Conservation (phyloP, 1,140 invertebrate genomes). For the Hyposmocoma kahamanoa region DNA sequence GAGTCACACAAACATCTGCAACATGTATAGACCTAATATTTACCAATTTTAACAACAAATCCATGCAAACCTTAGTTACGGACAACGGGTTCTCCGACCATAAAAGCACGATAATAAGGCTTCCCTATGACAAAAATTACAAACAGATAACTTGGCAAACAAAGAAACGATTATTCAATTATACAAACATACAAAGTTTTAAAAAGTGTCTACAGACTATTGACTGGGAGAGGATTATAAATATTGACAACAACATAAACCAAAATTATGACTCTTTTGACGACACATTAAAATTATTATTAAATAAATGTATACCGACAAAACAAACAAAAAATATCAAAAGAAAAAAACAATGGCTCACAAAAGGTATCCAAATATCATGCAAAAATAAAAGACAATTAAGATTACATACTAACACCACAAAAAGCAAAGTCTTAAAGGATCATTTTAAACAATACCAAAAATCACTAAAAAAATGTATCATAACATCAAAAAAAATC, state of each 20-base stretch:
- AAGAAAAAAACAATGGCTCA: conserved; percentile 7
- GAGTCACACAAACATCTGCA: no score
- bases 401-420: neutral
- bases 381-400: conserved; percentile 3
- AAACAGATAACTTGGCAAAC: no score
- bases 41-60: no score
- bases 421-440: neutral
- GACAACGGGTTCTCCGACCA: no score
- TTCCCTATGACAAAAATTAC: no score
- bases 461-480: conserved; percentile 1
- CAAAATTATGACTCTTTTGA: neutral
- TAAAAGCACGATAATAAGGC: no score
- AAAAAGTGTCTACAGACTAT: no score
- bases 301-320: conserved; percentile 2
- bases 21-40: no score
- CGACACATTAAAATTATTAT: neutral
- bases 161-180: no score
- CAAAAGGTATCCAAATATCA: conserved; percentile 2
- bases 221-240: neutral
- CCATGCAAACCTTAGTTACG: no score
- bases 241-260: neutral
- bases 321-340: conserved; percentile 3
- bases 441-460: conserved; percentile 6
- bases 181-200: no score
- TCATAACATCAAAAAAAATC: neutral